Base-by-base conservation (phyloP, 2,797 vertebrate species). In the Florisuga fusca region DNA sequence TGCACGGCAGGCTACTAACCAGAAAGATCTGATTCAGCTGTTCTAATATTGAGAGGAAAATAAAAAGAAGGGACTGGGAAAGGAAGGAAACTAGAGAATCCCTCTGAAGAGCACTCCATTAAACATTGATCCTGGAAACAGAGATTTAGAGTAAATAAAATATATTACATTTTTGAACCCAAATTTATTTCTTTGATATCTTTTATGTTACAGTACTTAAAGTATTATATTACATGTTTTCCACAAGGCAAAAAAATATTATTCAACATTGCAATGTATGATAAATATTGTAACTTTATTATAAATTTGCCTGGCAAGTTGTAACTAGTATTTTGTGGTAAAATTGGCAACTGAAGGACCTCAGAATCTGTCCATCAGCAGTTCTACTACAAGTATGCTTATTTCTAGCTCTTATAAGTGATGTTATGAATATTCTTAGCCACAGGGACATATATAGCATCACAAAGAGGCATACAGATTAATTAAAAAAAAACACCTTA, bases 281-380 rank as follows among this genome's bases (percentile, higher is more conserved):
- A 78, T 85, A 86, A 91, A 91, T n/a, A 80, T 15, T 92, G 21
- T 71, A 90, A 77, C 21, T 74, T 82, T 81, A 81, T 80, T 78
- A 61, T 77, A 59, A 74, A 92, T 94, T 89, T 86, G 23, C 38
- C 53, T 93, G 63, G 50, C 45, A 91, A 90, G 27, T 3, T 58
- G 15, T 64, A 82, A 66, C n/a, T 66, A 41, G 18, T 33, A 74
- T 92, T 90, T 78, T 87, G 50, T 45, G n/a, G 59, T 66, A 94
- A 68, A 93, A 69, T 4, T 82, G 74, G 68, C 59, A 91, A 67
- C 58, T 46, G 51, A 54, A 91, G 41, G 29, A 67, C 38, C 77
- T 92, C n/a, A 77, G 59, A 76, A 71, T 77, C 45, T 46, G 63
- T 76, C 36, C 76, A 87, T 45, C 93, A 87, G 74, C 25, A 15